phyloP scores from a whole-genome alignment of 2,888 invertebrate genomes.

The Ernsta delagoae region DNA sequence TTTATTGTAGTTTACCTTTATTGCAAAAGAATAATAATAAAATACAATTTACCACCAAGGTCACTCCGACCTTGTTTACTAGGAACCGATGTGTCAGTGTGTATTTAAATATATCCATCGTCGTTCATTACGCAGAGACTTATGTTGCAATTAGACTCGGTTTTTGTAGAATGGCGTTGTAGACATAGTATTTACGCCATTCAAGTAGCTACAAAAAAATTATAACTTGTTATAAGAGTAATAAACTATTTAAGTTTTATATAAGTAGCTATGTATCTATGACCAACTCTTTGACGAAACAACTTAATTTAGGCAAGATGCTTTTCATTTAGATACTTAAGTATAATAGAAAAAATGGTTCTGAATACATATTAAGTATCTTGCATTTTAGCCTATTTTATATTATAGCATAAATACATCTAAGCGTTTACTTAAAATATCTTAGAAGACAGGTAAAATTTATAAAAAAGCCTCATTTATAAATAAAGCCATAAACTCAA shows the following conservation, averaged over 20 bases:
- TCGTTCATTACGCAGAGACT: constrained; percentile 42
- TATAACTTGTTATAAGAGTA: not conserved
- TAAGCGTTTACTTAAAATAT: too few species aligned
- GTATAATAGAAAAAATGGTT: too few species aligned
- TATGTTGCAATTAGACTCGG: constrained; percentile 38
- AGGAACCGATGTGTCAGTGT: constrained; percentile 69
- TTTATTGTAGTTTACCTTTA: constrained; percentile 73
- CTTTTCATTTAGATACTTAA: too few species aligned
- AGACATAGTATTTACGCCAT: constrained; percentile 3
- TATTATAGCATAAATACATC: too few species aligned
- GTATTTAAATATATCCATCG: constrained; percentile 56
- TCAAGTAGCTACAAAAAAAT: not conserved
- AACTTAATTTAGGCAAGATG: too few species aligned
- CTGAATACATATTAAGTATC: too few species aligned
- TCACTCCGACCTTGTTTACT: constrained; percentile 75
- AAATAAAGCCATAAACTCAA: too few species aligned
- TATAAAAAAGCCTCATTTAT: too few species aligned
- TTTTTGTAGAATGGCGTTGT: constrained; percentile 11
- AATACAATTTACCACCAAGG: constrained; percentile 73
- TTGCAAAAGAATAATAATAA: constrained; percentile 72
- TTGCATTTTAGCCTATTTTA: too few species aligned
- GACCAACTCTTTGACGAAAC: too few species aligned
- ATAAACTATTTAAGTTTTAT: constrained; percentile 30
- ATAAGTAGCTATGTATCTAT: too few species aligned
- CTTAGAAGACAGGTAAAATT: too few species aligned